Evolutionary conservation across 2,797 vertebrate species (phyloP).

Genomic region (Myotis pilosus): DNA sequence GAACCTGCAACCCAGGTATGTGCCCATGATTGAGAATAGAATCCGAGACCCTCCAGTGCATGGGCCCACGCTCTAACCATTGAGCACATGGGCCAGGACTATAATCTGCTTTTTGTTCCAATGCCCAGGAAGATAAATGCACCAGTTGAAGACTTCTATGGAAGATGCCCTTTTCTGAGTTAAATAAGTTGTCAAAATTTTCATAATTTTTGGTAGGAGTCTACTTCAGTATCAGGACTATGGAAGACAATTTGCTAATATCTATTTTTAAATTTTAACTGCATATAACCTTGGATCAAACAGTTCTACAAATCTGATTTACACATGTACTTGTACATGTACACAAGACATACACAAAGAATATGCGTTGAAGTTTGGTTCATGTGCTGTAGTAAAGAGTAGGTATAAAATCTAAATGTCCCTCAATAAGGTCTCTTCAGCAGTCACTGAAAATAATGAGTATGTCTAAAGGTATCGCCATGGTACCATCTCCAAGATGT

Average conservation of each 20-base stretch:
- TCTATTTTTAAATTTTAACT: background rate
- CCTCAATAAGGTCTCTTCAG: background rate
- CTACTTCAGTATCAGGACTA: background rate
- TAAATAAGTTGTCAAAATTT: background rate
- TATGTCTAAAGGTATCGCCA: background rate
- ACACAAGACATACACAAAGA: background rate
- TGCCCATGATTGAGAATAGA: background rate
- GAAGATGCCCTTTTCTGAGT: no score
- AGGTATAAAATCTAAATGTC: background rate
- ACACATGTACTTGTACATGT: background rate
- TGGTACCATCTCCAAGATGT: background rate
- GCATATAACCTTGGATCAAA: background rate
- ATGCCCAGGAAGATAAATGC: no score
- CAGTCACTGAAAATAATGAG: background rate
- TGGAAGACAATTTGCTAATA: background rate
- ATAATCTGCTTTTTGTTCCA: no score
- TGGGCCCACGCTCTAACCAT: background rate
- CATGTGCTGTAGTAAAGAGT: background rate
- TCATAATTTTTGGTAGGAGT: background rate
- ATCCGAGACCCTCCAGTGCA: background rate
- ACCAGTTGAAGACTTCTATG: no score
- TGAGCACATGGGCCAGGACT: background rate
- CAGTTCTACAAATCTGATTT: background rate
- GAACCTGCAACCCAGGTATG: background rate
- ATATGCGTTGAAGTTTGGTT: background rate